A percentile compares a stretch with the other conserved stretches of the same genome.
phyloP scores from a whole-genome alignment of 1,140 invertebrate genomes.

The Proctacanthus coquilletti region DNA sequence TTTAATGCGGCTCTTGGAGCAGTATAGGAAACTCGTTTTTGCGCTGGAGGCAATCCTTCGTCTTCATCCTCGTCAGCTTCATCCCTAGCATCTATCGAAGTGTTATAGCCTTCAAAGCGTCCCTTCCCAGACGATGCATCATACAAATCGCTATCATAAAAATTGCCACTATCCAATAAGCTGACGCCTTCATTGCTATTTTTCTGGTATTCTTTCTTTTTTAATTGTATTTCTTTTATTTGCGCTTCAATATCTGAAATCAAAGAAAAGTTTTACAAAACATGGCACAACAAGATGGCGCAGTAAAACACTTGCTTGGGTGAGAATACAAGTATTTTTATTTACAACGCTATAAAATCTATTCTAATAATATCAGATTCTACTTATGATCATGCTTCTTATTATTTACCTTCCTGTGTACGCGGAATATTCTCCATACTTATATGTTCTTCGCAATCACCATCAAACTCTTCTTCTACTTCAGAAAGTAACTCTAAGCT shows the following conservation, averaged over 20 bases:
- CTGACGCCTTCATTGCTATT: conserved; percentile 54
- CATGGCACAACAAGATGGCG: not conserved
- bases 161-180: conserved; percentile 73
- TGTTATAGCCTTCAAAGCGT: conserved; percentile 87
- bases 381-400: conserved; percentile 3
- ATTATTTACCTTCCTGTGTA: conserved; percentile 56
- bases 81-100: conserved; percentile 89
- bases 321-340: not conserved
- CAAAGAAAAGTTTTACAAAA: not conserved
- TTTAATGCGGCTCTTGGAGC: conserved; percentile 78
- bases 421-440: conserved; percentile 59
- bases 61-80: conserved; percentile 80
- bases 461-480: not conserved
- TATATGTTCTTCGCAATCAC: not conserved
- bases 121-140: conserved; percentile 50
- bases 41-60: conserved; percentile 45
- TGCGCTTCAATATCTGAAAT: conserved; percentile 82
- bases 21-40: conserved; percentile 61
- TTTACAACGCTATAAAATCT: not conserved
- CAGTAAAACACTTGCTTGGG: not conserved
- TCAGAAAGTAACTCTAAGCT: not conserved
- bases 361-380: not conserved
- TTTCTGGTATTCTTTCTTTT: conserved; percentile 61
- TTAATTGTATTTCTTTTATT: conserved; percentile 76
- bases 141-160: conserved; percentile 82